Evolutionary conservation across 2,113 vertebrate genomes (phyloP).

Genomic region (Istiophorus platypterus): DNA sequence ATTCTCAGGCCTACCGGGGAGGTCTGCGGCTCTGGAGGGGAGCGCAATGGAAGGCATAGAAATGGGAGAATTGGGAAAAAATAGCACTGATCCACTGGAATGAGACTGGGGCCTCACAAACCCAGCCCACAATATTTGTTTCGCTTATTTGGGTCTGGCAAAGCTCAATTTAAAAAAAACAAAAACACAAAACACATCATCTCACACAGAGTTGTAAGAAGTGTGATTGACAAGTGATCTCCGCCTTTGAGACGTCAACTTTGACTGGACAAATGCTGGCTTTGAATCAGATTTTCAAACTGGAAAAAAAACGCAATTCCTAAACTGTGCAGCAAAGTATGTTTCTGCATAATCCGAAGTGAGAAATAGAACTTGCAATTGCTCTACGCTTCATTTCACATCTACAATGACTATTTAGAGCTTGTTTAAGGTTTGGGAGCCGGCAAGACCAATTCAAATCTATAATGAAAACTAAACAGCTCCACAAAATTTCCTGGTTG

Average conservation of each 20-base stretch:
- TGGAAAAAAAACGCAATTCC: slow-evolving; percentile 33
- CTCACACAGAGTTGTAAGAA: neutral
- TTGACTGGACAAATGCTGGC: neutral
- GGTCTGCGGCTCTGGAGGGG: slow-evolving; percentile 49
- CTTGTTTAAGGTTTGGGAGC: slow-evolving; percentile 2
- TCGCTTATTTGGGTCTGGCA: slow-evolving; percentile 52
- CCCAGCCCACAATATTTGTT: slow-evolving; percentile 32
- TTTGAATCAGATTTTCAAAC: neutral
- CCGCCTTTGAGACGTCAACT: slow-evolving; percentile 1
- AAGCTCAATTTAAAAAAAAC: neutral
- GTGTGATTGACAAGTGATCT: slow-evolving; percentile 29
- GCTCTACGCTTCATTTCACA: slow-evolving; percentile 1
- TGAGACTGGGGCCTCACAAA: slow-evolving; percentile 28
- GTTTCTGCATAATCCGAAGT: neutral
- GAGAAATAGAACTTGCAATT: neutral
- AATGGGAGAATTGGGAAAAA: slow-evolving; percentile 43
- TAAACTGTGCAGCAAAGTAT: neutral
- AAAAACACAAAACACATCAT: neutral
- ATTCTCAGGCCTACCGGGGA: slow-evolving; percentile 24
- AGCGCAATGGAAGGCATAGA: slow-evolving; percentile 35
- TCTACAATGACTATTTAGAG: neutral
- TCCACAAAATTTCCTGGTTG: neutral
- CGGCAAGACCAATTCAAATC: no score
- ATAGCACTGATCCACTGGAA: slow-evolving; percentile 34
- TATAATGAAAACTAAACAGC: slow-evolving; percentile 1